Percentiles rank a stretch among this genome's conserved stretches.
Evolutionary conservation across 2,888 invertebrate genomes (phyloP).

Genomic region (Drosophila infuscata): DNA sequence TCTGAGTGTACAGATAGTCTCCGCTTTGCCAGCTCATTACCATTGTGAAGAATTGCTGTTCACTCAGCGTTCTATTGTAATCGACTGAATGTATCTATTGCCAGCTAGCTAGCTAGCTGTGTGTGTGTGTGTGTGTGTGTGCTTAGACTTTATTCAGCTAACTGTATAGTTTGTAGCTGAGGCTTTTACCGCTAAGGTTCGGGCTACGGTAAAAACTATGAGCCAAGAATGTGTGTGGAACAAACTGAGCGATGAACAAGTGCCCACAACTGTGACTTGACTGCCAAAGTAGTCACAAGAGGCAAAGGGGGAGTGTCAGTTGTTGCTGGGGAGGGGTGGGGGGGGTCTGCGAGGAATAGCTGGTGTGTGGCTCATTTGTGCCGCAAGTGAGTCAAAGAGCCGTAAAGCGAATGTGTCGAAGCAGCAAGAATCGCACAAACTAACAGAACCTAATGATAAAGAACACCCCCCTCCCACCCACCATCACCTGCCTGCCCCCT

Average conservation of each 20-base stretch:
- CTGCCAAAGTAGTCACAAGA: conserved; percentile 29
- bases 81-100: conserved; percentile 40
- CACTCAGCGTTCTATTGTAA: conserved; percentile 55
- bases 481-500: not conserved
- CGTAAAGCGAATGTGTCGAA: conserved; percentile 76
- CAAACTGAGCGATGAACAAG: conserved; percentile 41
- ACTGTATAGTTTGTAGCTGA: conserved; percentile 85
- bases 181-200: conserved; percentile 85
- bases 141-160: conserved; percentile 70
- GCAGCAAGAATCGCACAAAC: conserved; percentile 74
- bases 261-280: conserved; percentile 60
- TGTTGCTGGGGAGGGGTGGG: too few species aligned
- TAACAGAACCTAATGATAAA: conserved; percentile 81
- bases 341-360: not conserved
- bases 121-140: conserved; percentile 21
- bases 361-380: conserved; percentile 58
- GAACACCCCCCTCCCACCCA: conserved; percentile 51
- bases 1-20: not conserved
- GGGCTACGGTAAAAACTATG: conserved; percentile 84
- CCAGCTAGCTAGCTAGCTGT: not conserved
- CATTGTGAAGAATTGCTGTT: conserved; percentile 46
- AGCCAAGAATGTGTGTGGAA: conserved; percentile 56
- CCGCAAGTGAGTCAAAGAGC: conserved; percentile 78
- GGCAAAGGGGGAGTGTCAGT: not conserved
- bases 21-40: conserved; percentile 52